phyloP scores from a whole-genome alignment of 2,113 vertebrate species.

The Sander vitreus region DNA sequence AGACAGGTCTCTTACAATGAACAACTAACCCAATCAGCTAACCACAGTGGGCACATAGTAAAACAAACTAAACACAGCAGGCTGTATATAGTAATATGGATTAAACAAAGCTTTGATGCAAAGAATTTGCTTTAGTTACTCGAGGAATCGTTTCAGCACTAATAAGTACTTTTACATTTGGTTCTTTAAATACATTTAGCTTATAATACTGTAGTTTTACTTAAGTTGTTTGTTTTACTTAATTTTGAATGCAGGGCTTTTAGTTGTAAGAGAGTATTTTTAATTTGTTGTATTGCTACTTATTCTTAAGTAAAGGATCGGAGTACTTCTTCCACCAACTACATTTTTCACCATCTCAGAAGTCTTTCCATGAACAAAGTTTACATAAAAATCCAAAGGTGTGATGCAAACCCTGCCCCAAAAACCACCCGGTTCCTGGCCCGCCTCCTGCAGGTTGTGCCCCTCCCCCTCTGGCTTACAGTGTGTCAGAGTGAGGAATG shows the following conservation, averaged over 20 bases:
- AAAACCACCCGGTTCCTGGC: background rate
- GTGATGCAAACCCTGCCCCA: background rate
- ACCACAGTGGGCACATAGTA: too few relatives aligned
- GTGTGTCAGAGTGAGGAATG: slow-evolving; percentile 75
- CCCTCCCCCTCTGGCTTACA: slow-evolving; percentile 48
- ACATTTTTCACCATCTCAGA: background rate
- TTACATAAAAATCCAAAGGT: slow-evolving; percentile 43
- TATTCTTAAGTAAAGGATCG: background rate
- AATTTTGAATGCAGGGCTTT: background rate
- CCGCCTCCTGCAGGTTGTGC: slow-evolving; percentile 32
- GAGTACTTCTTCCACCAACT: background rate
- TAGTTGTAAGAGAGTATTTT: background rate
- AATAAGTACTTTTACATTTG: background rate
- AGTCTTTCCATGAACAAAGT: background rate
- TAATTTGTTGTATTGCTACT: background rate
- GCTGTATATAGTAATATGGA: too few relatives aligned
- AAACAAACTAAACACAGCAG: too few relatives aligned
- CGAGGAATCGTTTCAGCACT: too few relatives aligned
- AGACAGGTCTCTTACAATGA: too few relatives aligned
- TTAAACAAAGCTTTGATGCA: too few relatives aligned
- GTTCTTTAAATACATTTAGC: background rate
- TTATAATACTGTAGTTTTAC: background rate
- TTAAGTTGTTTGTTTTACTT: too few relatives aligned
- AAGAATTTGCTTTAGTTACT: too few relatives aligned
- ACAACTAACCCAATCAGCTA: too few relatives aligned